These are phyloP conservation scores for Carposina sasakii DNA, from an alignment of 1,140 invertebrate genomes.

Conservation along the genomic window DNA sequence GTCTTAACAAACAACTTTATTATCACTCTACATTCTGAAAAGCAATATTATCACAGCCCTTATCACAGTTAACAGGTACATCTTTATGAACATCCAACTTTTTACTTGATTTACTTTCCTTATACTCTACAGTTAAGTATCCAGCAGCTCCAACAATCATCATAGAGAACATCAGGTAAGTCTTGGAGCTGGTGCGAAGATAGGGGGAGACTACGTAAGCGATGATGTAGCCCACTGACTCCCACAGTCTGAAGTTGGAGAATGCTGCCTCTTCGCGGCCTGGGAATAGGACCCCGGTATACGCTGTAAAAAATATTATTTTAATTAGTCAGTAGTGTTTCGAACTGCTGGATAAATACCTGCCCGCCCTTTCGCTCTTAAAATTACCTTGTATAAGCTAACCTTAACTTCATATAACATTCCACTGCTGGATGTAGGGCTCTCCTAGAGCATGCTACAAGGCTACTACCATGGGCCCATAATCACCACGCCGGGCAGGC, in stretches of 20 bases:
- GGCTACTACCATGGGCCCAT: no score
- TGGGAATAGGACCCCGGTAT: constrained; percentile 89
- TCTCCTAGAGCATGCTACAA: no score
- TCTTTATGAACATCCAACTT: constrained; percentile 26
- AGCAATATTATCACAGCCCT: constrained; percentile 50
- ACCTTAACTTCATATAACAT: no score
- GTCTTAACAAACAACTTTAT: background rate
- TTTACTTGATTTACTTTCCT: constrained; percentile 40
- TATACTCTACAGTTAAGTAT: constrained; percentile 72
- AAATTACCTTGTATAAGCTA: no score
- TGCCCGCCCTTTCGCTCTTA: no score
- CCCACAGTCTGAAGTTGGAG: constrained; percentile 94
- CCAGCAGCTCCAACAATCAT: constrained; percentile 79
- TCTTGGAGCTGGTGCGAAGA: constrained; percentile 83
- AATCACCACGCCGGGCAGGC: no score
- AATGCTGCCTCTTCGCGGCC: constrained; percentile 92
- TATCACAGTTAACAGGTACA: constrained; percentile 20
- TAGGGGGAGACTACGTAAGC: constrained; percentile 86
- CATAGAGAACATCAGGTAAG: constrained; percentile 82
- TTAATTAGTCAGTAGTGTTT: no score
- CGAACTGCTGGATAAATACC: no score
- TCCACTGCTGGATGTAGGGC: no score
- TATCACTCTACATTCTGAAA: constrained; percentile 30
- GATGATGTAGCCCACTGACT: constrained; percentile 90
- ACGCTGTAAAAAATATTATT: constrained; percentile 78